Conservation (phyloP, 2,113 vertebrate species). For the Indicator maculatus region DNA sequence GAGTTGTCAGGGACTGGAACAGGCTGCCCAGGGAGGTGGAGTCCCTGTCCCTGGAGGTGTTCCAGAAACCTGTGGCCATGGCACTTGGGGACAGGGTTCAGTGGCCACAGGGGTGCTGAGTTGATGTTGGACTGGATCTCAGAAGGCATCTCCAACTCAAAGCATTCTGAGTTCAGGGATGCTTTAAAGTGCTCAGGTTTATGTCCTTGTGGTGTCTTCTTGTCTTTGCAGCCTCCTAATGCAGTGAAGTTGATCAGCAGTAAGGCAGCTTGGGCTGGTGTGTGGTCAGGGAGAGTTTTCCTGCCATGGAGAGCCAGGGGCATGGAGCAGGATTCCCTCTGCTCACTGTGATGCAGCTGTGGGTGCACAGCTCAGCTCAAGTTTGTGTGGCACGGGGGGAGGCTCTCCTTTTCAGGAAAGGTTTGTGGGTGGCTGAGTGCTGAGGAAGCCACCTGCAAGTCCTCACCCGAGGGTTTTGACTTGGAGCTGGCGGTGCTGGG, state of each 20-base stretch:
- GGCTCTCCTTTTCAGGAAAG: neutral
- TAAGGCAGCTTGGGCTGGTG: accelerated
- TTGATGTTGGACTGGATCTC: too few relatives aligned
- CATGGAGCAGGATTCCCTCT: neutral
- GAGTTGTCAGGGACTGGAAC: too few relatives aligned
- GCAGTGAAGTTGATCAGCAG: neutral
- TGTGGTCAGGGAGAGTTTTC: neutral
- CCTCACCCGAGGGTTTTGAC: neutral
- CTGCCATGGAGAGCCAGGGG: accelerated
- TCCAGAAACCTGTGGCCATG: too few relatives aligned
- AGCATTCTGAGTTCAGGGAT: neutral
- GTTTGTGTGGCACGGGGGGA: neutral
- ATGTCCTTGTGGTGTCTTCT: neutral
- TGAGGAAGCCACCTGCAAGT: neutral
- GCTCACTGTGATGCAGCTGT: neutral
- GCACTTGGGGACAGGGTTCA: too few relatives aligned
- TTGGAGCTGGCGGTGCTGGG: neutral
- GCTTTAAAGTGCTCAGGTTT: neutral
- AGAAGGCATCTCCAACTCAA: too few relatives aligned
- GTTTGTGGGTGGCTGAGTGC: neutral
- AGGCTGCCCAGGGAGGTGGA: too few relatives aligned
- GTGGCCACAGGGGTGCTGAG: too few relatives aligned
- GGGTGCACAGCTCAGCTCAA: accelerated
- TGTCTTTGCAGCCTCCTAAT: neutral
- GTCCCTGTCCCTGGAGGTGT: too few relatives aligned